phyloP scores from a whole-genome alignment of 2,888 invertebrate species.

The Rhagonycha fulva region DNA sequence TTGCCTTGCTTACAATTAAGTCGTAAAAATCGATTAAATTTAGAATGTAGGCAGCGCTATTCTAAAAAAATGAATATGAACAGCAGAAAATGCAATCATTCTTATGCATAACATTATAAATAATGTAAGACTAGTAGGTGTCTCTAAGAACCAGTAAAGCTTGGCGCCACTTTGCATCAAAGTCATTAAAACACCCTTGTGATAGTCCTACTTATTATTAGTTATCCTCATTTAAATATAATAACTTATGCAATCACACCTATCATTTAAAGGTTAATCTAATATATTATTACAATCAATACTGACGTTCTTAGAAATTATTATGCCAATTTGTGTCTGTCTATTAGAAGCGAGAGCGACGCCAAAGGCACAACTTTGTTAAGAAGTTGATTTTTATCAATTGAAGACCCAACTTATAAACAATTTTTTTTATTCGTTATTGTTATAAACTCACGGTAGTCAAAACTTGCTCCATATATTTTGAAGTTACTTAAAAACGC shows the following conservation, averaged over 20 bases:
- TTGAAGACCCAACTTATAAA: neutral
- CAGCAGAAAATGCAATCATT: constrained; percentile 9
- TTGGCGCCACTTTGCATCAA: constrained; percentile 23
- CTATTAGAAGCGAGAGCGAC: neutral
- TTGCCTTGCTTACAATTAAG: neutral
- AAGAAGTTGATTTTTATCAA: neutral
- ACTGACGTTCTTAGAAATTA: neutral
- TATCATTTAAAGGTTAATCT: neutral
- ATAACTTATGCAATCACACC: constrained; percentile 21
- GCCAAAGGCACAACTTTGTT: neutral
- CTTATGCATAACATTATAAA: constrained; percentile 17
- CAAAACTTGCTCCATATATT: too few relatives aligned
- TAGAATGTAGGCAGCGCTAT: neutral
- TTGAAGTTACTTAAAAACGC: too few relatives aligned
- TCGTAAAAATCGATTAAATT: neutral
- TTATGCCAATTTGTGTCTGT: neutral
- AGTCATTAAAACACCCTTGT: constrained; percentile 11
- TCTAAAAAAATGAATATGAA: constrained; percentile 3
- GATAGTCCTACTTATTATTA: constrained; percentile 16
- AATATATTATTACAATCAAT: neutral
- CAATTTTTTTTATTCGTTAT: neutral
- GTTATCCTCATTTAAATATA: constrained; percentile 21
- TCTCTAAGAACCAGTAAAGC: constrained; percentile 19
- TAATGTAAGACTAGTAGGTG: constrained; percentile 21
- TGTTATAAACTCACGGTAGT: too few relatives aligned